phyloP scores from a whole-genome alignment of 2,888 invertebrate species.

The Leucoptera coffeella region DNA sequence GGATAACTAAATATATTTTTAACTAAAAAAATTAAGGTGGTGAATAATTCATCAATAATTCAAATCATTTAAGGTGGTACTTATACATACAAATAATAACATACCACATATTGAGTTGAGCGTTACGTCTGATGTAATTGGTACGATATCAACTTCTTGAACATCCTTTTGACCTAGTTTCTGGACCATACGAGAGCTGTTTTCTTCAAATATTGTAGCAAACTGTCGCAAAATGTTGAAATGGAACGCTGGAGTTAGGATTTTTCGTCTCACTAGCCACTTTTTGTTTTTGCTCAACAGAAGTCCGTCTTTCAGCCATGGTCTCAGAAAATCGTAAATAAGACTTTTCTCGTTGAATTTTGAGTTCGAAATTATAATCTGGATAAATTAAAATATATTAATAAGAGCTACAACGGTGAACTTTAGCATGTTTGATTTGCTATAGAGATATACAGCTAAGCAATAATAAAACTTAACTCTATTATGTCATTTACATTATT shows the following conservation, averaged over 20 bases:
- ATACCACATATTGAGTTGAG: slow-evolving; percentile 64
- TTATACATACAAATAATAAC: slow-evolving; percentile 8
- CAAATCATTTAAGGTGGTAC: too few relatives aligned
- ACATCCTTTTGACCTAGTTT: slow-evolving; percentile 12
- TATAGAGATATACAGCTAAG: too few relatives aligned
- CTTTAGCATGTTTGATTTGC: too few relatives aligned
- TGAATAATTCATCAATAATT: too few relatives aligned
- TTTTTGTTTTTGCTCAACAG: slow-evolving; percentile 33
- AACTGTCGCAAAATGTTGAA: slow-evolving; percentile 51
- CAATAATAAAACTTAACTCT: too few relatives aligned
- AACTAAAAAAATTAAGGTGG: too few relatives aligned
- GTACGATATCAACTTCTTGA: slow-evolving; percentile 30
- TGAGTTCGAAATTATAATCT: slow-evolving; percentile 27
- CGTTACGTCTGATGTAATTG: slow-evolving; percentile 48
- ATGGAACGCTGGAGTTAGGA: slow-evolving; percentile 60
- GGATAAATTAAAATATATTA: slow-evolving; percentile 3
- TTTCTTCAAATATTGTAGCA: slow-evolving; percentile 24
- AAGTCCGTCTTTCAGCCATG: slow-evolving; percentile 28
- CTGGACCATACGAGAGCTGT: slow-evolving; percentile 20
- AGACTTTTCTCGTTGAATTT: slow-evolving; percentile 28
- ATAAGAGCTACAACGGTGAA: too few relatives aligned
- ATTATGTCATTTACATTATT: too few relatives aligned
- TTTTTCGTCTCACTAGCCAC: slow-evolving; percentile 55
- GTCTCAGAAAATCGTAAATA: slow-evolving; percentile 18
- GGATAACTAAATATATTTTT: too few relatives aligned